Evolutionary conservation across 2,113 vertebrate species (phyloP).

Genomic region (Progne subis): DNA sequence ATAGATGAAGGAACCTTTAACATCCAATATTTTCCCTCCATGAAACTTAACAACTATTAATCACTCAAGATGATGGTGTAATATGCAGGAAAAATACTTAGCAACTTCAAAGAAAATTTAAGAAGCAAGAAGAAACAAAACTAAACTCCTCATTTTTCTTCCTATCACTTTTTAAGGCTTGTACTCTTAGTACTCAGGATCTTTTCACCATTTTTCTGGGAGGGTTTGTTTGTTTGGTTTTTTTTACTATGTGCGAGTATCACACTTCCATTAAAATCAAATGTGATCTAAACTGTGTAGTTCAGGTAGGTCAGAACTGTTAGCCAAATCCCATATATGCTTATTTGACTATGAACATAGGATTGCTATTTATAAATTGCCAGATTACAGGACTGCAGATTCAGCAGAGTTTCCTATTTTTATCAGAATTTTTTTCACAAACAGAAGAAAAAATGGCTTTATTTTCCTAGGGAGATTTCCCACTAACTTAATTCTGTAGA

Average conservation of each 20-base stretch:
- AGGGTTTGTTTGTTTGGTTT: neutral
- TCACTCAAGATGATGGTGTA: neutral
- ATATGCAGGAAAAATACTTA: neutral
- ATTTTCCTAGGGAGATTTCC: neutral
- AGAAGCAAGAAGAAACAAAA: neutral
- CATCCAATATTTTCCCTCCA: neutral
- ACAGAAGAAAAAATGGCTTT: neutral
- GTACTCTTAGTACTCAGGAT: neutral
- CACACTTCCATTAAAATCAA: neutral
- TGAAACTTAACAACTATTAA: neutral
- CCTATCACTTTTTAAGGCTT: neutral
- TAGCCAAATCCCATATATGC: neutral
- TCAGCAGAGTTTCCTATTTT: neutral
- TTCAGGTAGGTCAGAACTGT: neutral
- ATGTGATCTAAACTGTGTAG: neutral
- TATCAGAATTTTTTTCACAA: neutral
- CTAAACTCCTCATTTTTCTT: neutral
- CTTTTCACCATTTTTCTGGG: neutral
- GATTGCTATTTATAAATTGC: neutral
- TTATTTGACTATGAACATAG: neutral
- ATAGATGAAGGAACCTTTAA: neutral
- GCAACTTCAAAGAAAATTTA: neutral
- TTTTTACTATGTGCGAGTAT: neutral
- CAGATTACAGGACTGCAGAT: neutral
- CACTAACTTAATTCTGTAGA: neutral